Evolutionary conservation across 2,113 vertebrate species (phyloP), one percentile per base, ranked within the genome.

Genomic region (Oceanodroma tethys): DNA sequence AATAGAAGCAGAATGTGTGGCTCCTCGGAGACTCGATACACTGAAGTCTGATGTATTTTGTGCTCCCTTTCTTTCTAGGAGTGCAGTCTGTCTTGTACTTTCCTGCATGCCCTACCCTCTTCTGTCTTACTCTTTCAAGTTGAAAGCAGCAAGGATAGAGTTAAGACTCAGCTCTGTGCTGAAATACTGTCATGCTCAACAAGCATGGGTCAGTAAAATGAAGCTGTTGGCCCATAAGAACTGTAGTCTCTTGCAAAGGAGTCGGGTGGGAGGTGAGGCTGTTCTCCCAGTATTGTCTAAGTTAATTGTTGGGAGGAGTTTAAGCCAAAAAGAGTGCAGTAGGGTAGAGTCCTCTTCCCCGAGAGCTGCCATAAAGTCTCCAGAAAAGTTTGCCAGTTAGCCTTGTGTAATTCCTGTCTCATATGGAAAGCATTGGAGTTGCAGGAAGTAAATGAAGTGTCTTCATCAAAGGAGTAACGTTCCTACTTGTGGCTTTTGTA

Each of bases 401-500:
- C 21, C 25, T 62, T 58, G 38, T n/a, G 23, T 92, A 45, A 55
- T 91, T 84, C 59, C 53, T 32, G 9, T 91, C 47, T 55, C 34
- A 10, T 11, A 4, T 40, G 38, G 40, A 60, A 63, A 65, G 15
- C 20, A 9, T 8, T 76, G 74, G 36, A 86, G 30, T 59, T 65
- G 34, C 40, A 76, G 78, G 68, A 71, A 68, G 21, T 47, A 71
- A 81, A 47, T 71, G 32, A 58, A 58, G 32, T 25, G 22, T 55
- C 32, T 75, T 67, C 20, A 47, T 45, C 32, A 74, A 52, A 79
- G 68, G 22, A 66, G 19, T 91, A 34, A 48, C 2, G 1, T 53
- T 59, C 19, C 84, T 43, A 2, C 22, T 29, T 9, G 86, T 82
- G 88, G 43, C 36, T 83, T 66, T 91, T 89, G 34, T 87, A 99